Evolutionary conservation across 2,888 invertebrate species (phyloP).

Genomic region (Mactromeris polynyma): DNA sequence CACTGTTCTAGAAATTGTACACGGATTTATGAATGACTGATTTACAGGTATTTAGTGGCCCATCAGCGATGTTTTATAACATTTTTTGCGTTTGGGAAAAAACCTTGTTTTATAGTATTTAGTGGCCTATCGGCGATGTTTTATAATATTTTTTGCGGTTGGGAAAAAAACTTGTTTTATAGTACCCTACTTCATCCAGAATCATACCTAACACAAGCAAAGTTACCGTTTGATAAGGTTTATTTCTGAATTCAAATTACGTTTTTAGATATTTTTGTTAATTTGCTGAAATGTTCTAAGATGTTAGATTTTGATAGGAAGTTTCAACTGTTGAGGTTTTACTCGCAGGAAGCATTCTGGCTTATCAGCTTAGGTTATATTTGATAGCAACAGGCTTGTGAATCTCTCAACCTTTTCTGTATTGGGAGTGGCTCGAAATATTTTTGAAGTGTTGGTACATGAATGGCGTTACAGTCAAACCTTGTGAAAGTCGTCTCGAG

Average conservation of each 20-base stretch:
- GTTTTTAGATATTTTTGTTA: neutral
- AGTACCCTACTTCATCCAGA: too few relatives aligned
- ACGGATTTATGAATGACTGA: slow-evolving; percentile 36
- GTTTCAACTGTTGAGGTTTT: neutral
- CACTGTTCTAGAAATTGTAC: slow-evolving; percentile 6
- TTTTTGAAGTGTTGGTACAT: neutral
- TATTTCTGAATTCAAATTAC: too few relatives aligned
- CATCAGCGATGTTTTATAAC: slow-evolving; percentile 25
- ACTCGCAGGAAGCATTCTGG: neutral
- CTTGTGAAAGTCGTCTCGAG: neutral
- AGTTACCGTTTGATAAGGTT: neutral
- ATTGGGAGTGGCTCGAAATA: neutral
- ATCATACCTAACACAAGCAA: neutral
- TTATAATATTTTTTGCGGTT: neutral
- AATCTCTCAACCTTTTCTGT: neutral
- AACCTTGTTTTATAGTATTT: slow-evolving; percentile 19
- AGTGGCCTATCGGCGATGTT: neutral
- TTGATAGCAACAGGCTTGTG: neutral
- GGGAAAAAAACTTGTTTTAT: neutral
- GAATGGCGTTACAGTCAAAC: neutral
- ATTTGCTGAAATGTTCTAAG: neutral
- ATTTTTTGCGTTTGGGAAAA: neutral
- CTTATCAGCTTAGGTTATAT: neutral
- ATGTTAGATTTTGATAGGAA: neutral
- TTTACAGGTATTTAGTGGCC: slow-evolving; percentile 7